phyloP scores from a whole-genome alignment of 2,888 invertebrate genomes.

The Molorchus minor region DNA sequence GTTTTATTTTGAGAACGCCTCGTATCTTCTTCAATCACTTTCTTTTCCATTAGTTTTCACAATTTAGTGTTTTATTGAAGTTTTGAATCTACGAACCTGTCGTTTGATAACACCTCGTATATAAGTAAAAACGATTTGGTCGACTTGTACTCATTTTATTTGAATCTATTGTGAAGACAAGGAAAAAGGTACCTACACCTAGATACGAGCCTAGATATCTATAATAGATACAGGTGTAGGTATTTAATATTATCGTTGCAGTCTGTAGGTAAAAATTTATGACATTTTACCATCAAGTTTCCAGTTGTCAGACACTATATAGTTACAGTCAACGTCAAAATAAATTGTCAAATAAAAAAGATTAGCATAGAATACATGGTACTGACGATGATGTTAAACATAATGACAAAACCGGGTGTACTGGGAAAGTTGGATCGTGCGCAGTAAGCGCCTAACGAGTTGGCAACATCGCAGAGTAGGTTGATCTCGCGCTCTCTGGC shows the following conservation, averaged over 20 bases:
- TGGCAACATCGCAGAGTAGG: slow-evolving; percentile 33
- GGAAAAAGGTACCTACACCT: too few relatives aligned
- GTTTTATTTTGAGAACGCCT: too few relatives aligned
- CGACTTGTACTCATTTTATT: background rate
- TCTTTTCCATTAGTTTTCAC: background rate
- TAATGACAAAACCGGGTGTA: slow-evolving; percentile 36
- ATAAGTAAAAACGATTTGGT: background rate
- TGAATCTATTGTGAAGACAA: too few relatives aligned
- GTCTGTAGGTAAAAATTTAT: background rate
- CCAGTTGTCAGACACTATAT: slow-evolving; percentile 12
- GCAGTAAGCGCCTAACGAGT: slow-evolving; percentile 23
- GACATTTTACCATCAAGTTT: background rate
- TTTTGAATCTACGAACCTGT: background rate
- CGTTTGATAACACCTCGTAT: slow-evolving; percentile 8
- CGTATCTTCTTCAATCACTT: too few relatives aligned
- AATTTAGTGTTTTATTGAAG: too few relatives aligned
- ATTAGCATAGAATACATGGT: slow-evolving; percentile 37
- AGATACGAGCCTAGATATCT: too few relatives aligned
- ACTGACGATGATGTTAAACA: slow-evolving; percentile 39
- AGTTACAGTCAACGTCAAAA: slow-evolving; percentile 13
- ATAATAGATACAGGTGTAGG: too few relatives aligned
- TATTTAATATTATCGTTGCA: too few relatives aligned
- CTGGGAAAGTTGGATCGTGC: slow-evolving; percentile 38
- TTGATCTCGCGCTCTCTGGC: slow-evolving; percentile 28
- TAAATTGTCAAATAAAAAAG: slow-evolving; percentile 34